A percentile compares a stretch with the other conserved stretches of the same genome.
phyloP scores from a whole-genome alignment of 2,888 invertebrate genomes.

The Endomychus coccineus region DNA sequence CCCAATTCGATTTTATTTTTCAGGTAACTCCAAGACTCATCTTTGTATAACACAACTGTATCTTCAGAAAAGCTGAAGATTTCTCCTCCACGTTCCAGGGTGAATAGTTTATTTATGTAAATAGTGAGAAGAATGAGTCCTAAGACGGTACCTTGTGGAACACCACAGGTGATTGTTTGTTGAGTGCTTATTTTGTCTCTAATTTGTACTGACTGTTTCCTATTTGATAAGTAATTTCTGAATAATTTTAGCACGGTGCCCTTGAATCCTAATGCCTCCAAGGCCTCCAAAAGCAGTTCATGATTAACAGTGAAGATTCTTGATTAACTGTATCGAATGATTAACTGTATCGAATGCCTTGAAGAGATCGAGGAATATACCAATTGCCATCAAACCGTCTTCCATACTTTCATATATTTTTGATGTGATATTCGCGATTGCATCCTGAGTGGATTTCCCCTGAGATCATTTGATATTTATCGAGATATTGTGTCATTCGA shows the following conservation, averaged over 20 bases:
- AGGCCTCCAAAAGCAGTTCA: slow-evolving; percentile 1
- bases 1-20: neutral
- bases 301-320: too few relatives aligned
- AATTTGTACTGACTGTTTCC: slow-evolving; percentile 1
- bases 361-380: slow-evolving; percentile 1
- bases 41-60: neutral
- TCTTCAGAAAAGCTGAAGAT: slow-evolving; percentile 1
- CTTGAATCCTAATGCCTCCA: neutral
- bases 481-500: too few relatives aligned
- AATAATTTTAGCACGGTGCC: neutral
- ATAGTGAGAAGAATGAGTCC: too few relatives aligned
- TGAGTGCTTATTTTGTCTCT: neutral
- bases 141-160: too few relatives aligned
- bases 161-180: too few relatives aligned
- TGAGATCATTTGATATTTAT: too few relatives aligned
- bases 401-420: neutral
- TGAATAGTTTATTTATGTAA: too few relatives aligned
- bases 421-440: slow-evolving; percentile 1
- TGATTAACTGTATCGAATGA: too few relatives aligned
- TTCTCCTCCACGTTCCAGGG: neutral
- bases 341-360: neutral
- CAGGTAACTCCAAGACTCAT: neutral
- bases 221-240: slow-evolving; percentile 1
- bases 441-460: neutral
- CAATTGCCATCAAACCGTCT: slow-evolving; percentile 1